Evolutionary conservation across 2,888 invertebrate genomes (phyloP), one percentile per base, ranked within the genome.

Genomic region (Falcaria lacertinaria): DNA sequence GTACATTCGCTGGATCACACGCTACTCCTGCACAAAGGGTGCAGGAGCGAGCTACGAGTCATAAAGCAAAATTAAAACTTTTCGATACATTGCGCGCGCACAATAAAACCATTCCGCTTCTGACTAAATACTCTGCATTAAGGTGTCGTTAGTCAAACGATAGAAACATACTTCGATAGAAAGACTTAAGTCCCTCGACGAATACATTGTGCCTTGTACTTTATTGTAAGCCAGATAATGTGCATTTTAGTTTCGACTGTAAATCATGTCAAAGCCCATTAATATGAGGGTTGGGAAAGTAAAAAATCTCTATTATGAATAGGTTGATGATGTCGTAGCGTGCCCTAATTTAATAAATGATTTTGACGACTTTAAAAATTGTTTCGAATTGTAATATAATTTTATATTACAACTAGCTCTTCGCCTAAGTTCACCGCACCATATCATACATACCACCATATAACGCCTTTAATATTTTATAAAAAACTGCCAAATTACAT

Each of bases 61-160:
- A 87, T 88, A 84, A 87, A 87, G 72, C 85, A 81, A 85, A 87
- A 89, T 89, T 89, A 88, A 88, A 89, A 88, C 68, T 88, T 85
- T 74, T 75, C 87, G 78, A 82, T 86, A 89, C 89, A 88, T 87
- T 87, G 80, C 84, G 56, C 75, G 61, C 64, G 69, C 74, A 87
- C 87, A 89, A 88, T 80, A 69, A 71, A 72, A 78, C 74, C 74
- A 73, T 77, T 75, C 74, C 73, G 69, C 73, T 74, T 62, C 70
- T 74, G 71, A 79, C 87, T 89, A 88, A 89, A 85, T 85, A 86
- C 86, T 76, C 64, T 59, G 59, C 71, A 88, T 89, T 86, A 88
- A 84, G 80, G 81, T 83, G 76, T 88, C 87, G 82, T 88, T 89
- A 88, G 80, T 80, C 80, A 79, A 82, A 81, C 75, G 77, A 81